A percentile compares a stretch with the other conserved stretches of the same genome.
Conservation (phyloP, 2,113 vertebrate species). For the Diphyllodes magnificus region DNA sequence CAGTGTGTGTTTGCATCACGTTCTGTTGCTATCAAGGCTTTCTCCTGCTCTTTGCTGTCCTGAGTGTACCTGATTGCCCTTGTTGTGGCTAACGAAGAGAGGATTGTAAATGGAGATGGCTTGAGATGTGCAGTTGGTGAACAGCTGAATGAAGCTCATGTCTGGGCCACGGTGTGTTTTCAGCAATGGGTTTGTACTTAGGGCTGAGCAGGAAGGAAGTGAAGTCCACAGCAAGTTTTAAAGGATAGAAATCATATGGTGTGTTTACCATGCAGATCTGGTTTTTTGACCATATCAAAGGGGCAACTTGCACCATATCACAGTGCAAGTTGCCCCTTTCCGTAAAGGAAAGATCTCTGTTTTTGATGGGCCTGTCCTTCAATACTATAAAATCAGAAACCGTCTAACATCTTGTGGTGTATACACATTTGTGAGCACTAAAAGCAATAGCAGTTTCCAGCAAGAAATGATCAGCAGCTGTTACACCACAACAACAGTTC, state of each 20-base stretch:
- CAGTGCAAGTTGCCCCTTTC: neutral
- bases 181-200: neutral
- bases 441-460: neutral
- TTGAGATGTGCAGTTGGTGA: neutral
- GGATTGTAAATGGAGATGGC: neutral
- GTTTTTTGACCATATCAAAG: neutral
- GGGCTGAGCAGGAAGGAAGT: neutral
- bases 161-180: rapidly evolving
- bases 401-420: rapidly evolving
- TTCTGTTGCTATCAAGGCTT: neutral
- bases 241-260: neutral
- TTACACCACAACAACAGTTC: neutral
- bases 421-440: neutral
- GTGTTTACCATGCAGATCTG: neutral
- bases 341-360: neutral
- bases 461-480: neutral
- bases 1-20: rapidly evolving
- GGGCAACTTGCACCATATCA: rapidly evolving
- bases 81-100: neutral
- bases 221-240: neutral
- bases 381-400: neutral
- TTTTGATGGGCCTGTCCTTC: neutral
- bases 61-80: neutral
- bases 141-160: neutral
- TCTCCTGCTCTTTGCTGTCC: neutral